A percentile compares a stretch with the other conserved stretches of the same genome.
These are phyloP conservation scores for Escarpia spicata DNA, from an alignment of 2,888 invertebrate genomes.

Conservation along the genomic window DNA sequence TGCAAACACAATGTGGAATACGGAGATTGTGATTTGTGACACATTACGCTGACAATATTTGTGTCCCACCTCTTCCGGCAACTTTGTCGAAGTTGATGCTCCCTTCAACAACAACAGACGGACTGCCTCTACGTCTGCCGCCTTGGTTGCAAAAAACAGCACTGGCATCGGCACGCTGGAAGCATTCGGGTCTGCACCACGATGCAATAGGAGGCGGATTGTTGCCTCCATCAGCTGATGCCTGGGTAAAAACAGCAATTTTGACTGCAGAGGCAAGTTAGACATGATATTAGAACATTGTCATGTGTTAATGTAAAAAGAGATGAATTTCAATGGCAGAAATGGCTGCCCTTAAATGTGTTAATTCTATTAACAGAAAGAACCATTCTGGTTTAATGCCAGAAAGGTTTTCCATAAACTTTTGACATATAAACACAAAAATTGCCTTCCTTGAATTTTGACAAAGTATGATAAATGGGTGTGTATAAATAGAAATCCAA, in stretches of 20 bases:
- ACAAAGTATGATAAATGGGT: neutral
- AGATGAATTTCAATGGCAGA: neutral
- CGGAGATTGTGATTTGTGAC: no score
- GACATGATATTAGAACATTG: neutral
- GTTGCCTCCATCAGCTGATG: slow-evolving; percentile 59
- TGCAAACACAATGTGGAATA: no score
- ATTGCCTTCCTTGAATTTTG: neutral
- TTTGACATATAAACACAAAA: neutral
- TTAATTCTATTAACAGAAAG: neutral
- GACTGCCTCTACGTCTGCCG: slow-evolving; percentile 64
- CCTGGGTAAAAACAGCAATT: slow-evolving; percentile 44
- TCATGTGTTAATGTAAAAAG: neutral
- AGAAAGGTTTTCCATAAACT: neutral
- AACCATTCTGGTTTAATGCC: neutral
- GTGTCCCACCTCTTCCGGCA: slow-evolving; percentile 43
- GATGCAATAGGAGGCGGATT: slow-evolving; percentile 56
- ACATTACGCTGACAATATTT: neutral
- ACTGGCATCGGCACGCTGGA: slow-evolving; percentile 63
- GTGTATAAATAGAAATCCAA: no score
- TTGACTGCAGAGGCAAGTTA: neutral
- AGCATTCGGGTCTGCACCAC: slow-evolving; percentile 64
- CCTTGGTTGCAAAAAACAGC: slow-evolving; percentile 63
- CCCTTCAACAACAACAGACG: slow-evolving; percentile 58
- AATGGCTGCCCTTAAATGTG: neutral
- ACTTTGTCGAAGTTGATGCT: slow-evolving; percentile 53